Conservation (phyloP, 2,113 vertebrate species). For the Caranx ignobilis region DNA sequence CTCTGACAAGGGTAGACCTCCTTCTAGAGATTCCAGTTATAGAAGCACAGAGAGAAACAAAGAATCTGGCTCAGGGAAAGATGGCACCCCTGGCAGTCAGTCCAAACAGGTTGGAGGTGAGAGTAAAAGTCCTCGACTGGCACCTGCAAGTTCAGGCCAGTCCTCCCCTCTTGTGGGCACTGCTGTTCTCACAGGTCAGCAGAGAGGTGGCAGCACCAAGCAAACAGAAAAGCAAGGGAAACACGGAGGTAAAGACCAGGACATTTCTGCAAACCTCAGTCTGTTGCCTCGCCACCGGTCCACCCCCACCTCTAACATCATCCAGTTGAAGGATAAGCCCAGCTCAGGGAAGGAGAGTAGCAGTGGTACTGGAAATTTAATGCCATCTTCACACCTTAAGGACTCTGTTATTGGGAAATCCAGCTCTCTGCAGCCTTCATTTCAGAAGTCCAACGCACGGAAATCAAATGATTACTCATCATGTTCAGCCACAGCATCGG, state of each 20-base stretch:
- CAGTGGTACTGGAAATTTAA: conserved; percentile 68
- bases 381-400: conserved; percentile 83
- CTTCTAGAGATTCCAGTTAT: conserved; percentile 70
- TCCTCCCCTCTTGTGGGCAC: conserved; percentile 81
- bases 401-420: conserved; percentile 78
- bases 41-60: conserved; percentile 77
- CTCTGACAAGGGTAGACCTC: conserved; percentile 68
- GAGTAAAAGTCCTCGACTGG: conserved; percentile 63
- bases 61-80: conserved; percentile 73
- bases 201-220: conserved; percentile 77
- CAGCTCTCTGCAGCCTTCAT: conserved; percentile 68
- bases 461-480: conserved; percentile 81
- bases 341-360: conserved; percentile 82
- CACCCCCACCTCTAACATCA: conserved; percentile 45
- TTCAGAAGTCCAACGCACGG: conserved; percentile 74
- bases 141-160: conserved; percentile 69
- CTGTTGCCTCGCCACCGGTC: conserved; percentile 76
- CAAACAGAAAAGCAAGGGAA: conserved; percentile 88
- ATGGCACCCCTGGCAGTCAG: conserved; percentile 55
- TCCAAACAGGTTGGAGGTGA: conserved; percentile 75
- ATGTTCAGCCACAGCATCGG: conserved; percentile 64
- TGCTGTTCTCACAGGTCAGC: conserved; percentile 79
- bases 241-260: conserved; percentile 82
- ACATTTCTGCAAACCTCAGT: conserved; percentile 75
- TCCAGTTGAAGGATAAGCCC: conserved; percentile 79